A percentile compares a stretch with the other conserved stretches of the same genome.
These are phyloP conservation scores for Nibea albiflora DNA, from an alignment of 2,113 vertebrate species.

Conservation along the genomic window DNA sequence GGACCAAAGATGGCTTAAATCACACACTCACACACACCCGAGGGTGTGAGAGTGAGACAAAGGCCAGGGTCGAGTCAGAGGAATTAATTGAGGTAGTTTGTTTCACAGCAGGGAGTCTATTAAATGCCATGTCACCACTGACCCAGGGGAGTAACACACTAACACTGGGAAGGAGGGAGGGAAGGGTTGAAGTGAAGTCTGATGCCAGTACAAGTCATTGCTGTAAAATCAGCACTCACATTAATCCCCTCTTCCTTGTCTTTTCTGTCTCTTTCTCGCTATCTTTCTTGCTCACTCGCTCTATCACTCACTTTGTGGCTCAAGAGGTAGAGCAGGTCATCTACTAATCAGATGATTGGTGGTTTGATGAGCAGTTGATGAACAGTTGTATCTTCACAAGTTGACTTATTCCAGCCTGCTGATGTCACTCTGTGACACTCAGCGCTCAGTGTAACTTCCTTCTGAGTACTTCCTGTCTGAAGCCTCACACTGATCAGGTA, in stretches of 20 bases:
- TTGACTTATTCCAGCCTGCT: too few relatives aligned
- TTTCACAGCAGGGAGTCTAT: conserved; percentile 85
- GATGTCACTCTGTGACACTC: too few relatives aligned
- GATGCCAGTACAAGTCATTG: conserved; percentile 40
- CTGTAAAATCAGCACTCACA: conserved; percentile 61
- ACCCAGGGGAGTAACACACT: conserved; percentile 81
- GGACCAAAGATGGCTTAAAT: conserved; percentile 61
- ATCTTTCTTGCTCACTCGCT: background rate
- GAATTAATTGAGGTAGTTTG: conserved; percentile 88
- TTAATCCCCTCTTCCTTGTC: conserved; percentile 56
- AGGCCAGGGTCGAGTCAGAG: conserved; percentile 80
- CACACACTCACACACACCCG: conserved; percentile 69
- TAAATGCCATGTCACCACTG: conserved; percentile 86
- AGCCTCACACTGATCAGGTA: too few relatives aligned
- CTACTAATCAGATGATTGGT: too few relatives aligned
- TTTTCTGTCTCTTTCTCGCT: conserved; percentile 9
- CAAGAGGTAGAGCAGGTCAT: too few relatives aligned
- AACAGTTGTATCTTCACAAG: too few relatives aligned
- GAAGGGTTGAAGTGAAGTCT: conserved; percentile 32
- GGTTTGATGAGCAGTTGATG: too few relatives aligned
- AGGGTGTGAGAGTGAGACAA: conserved; percentile 70
- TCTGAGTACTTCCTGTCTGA: too few relatives aligned
- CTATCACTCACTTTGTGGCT: background rate
- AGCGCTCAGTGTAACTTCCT: too few relatives aligned
- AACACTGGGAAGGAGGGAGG: conserved; percentile 43